Evolutionary conservation across 2,113 vertebrate genomes (phyloP).

Genomic region (Festucalex cinctus): DNA sequence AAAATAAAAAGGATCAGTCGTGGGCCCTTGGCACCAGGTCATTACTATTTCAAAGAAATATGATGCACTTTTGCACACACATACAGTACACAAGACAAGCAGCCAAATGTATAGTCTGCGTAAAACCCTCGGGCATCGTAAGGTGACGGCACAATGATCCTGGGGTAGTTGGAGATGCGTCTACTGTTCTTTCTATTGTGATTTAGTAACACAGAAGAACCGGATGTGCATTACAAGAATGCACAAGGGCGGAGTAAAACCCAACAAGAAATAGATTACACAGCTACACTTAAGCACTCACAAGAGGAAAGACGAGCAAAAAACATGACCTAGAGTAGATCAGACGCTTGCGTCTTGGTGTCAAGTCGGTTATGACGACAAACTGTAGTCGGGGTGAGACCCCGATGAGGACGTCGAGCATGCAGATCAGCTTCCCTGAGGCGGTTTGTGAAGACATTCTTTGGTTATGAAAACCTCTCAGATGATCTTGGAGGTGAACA

Average conservation of each 20-base stretch:
- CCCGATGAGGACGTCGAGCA: too few species aligned
- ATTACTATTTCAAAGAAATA: slow-evolving; percentile 52
- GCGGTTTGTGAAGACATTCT: too few species aligned
- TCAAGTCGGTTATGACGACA: too few species aligned
- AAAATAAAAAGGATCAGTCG: slow-evolving; percentile 12
- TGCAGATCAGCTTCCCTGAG: too few species aligned
- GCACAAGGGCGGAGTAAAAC: slow-evolving; percentile 20
- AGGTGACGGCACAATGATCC: slow-evolving; percentile 58
- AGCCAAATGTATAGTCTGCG: slow-evolving; percentile 23
- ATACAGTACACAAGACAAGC: slow-evolving; percentile 18
- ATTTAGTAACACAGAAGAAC: slow-evolving; percentile 61
- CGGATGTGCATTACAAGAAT: slow-evolving; percentile 36
- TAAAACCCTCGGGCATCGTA: slow-evolving; percentile 46
- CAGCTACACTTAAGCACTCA: slow-evolving; percentile 3
- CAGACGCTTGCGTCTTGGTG: not conserved
- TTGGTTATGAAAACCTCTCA: too few species aligned
- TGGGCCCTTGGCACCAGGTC: slow-evolving; percentile 31
- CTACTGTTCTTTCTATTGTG: slow-evolving; percentile 59
- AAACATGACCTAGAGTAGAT: slow-evolving; percentile 15
- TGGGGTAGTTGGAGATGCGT: slow-evolving; percentile 42
- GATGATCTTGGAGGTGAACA: too few species aligned
- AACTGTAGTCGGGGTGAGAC: too few species aligned
- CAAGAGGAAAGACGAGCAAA: slow-evolving; percentile 7
- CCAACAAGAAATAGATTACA: slow-evolving; percentile 29
- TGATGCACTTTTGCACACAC: slow-evolving; percentile 16